Evolutionary conservation across 1,140 invertebrate species (phyloP), one percentile per base, ranked within the genome.

Genomic region (Muscidifurax raptorellus): DNA sequence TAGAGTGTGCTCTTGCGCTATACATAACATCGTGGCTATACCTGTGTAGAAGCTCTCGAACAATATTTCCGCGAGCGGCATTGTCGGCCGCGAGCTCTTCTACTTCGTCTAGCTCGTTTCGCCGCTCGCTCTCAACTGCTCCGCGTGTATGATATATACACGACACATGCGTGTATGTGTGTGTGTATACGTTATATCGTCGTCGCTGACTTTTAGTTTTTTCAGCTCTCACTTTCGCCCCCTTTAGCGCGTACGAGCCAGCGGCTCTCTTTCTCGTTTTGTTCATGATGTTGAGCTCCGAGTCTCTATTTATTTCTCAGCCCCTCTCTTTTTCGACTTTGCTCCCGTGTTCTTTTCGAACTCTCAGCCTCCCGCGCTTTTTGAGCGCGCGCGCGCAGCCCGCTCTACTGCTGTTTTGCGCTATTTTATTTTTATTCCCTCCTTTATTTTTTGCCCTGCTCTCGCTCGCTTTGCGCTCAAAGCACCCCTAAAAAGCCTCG

Each of bases 241-340:
- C 64, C 64, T 28, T 69, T 15, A 22, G 13, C n/a, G n/a, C n/a
- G 4, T 32, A 79, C 59, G 36, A 66, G 22, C 30, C 59, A 66
- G 52, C 27, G n/a, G 30, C 32, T 80, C 30, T 80, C 59, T 80
- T 2, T 66, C 18, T 69, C 32, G 25, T 28, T 69, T 80, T 64
- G 52, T 78, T 80, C 36, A 18, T 25, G 15, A 80, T 47, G 32
- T 80, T 80, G 22, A 80, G 30, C 36, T n/a, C 27, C 36, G 9
- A n/a, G 32, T 72, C 79, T 81, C 79, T 72, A 81, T 81, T 81
- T 81, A 81, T 81, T 72, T 81, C 67, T 40, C n/a, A 28, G 9
- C 10, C 30, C 22, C n/a, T 52, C 47, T 52, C 66, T 30, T 18
- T 72, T 32, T 30, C 13, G 25, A 44, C n/a, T 44, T 69, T 66